Percentiles rank a stretch among this genome's conserved stretches.
phyloP scores from a whole-genome alignment of 2,797 vertebrate species.

The Thamnophis elegans region DNA sequence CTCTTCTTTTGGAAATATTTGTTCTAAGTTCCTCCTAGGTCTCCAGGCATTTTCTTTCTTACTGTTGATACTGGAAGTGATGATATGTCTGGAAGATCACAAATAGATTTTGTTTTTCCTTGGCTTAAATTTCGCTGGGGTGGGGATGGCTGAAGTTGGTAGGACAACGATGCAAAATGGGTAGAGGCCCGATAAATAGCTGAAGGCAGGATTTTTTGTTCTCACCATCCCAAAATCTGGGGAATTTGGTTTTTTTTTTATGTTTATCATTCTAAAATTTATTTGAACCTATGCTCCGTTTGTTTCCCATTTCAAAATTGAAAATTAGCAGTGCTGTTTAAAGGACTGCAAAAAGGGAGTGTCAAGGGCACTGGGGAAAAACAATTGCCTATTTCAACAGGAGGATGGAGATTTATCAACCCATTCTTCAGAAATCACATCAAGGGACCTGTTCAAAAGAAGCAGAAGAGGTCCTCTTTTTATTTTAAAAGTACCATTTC shows the following conservation, averaged over 20 bases:
- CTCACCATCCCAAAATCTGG: background rate
- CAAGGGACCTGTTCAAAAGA: background rate
- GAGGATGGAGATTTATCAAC: background rate
- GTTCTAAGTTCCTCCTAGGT: background rate
- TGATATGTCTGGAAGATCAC: background rate
- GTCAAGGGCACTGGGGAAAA: background rate
- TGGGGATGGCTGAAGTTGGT: background rate
- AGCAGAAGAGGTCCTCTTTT: background rate
- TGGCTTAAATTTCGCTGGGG: background rate
- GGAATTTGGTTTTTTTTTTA: background rate
- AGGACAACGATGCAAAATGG: background rate
- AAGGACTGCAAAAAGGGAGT: background rate
- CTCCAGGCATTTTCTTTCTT: background rate
- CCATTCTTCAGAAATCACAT: background rate
- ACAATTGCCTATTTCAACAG: background rate
- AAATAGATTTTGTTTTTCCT: background rate
- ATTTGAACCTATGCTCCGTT: background rate
- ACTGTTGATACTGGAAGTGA: background rate
- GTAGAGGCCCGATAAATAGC: background rate
- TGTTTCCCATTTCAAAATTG: background rate
- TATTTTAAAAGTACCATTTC: background rate
- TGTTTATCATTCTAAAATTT: background rate
- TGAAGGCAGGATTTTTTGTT: background rate
- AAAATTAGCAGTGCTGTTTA: background rate
- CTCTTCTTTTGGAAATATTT: background rate